A percentile compares a stretch with the other conserved stretches of the same genome.
phyloP scores from a whole-genome alignment of 2,113 vertebrate genomes.

The Heloderma charlesbogerti region DNA sequence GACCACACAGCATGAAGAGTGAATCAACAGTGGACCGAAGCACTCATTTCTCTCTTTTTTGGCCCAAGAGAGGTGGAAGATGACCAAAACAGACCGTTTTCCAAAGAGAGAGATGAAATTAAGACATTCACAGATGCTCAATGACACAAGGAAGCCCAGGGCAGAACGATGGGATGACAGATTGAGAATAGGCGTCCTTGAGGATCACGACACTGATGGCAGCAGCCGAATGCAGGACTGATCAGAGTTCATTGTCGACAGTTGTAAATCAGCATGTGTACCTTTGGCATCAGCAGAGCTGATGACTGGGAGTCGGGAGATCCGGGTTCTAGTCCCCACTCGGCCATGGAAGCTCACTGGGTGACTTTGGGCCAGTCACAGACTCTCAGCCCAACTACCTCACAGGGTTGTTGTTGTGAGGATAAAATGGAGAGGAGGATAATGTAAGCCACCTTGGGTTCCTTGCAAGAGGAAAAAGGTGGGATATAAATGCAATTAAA shows the following conservation, averaged over 20 bases:
- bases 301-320: too few species aligned
- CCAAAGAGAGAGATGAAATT: neutral
- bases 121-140: neutral
- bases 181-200: neutral
- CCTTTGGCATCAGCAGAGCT: neutral
- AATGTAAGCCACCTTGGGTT: too few species aligned
- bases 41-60: neutral
- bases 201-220: neutral
- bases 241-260: neutral
- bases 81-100: neutral
- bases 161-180: neutral
- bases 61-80: neutral
- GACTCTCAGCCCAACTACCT: too few species aligned
- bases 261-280: neutral
- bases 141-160: neutral
- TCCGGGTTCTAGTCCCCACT: too few species aligned
- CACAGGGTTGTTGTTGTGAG: too few species aligned
- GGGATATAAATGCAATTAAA: too few species aligned
- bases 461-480: too few species aligned
- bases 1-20: neutral
- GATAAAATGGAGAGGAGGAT: too few species aligned
- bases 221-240: neutral
- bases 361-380: too few species aligned
- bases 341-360: too few species aligned
- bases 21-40: neutral